A percentile compares a stretch with the other conserved stretches of the same genome.
Conservation (phyloP, 2,888 invertebrate species). For the Drosophila austrosaltans region DNA sequence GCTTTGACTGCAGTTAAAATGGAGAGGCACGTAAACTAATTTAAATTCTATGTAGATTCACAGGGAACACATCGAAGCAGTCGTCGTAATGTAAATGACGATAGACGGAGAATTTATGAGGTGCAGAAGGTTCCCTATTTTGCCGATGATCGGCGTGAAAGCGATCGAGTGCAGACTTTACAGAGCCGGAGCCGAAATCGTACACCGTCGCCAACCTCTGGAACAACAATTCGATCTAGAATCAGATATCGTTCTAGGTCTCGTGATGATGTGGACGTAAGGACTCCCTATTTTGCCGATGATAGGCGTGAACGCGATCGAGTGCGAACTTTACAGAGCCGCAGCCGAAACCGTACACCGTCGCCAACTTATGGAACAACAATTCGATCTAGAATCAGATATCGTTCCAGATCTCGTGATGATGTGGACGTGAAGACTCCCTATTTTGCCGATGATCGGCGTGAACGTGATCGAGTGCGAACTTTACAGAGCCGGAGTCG, state of each 20-base stretch:
- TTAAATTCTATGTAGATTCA: slow-evolving; percentile 1
- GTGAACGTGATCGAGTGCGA: slow-evolving; percentile 50
- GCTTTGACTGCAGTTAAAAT: neutral
- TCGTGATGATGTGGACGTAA: slow-evolving; percentile 1
- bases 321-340: slow-evolving; percentile 29
- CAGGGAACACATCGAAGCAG: neutral
- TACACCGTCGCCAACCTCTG: neutral
- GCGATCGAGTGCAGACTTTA: slow-evolving; percentile 43
- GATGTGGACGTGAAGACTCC: slow-evolving; percentile 40
- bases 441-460: slow-evolving; percentile 46
- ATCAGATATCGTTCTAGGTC: slow-evolving; percentile 14
- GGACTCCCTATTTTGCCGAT: slow-evolving; percentile 53
- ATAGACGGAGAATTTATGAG: neutral
- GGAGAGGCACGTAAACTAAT: neutral
- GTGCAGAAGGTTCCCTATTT: slow-evolving; percentile 52
- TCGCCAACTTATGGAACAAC: neutral
- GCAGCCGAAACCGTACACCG: slow-evolving; percentile 9
- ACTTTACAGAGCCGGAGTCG: slow-evolving; percentile 17
- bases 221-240: neutral
- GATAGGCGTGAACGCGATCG: slow-evolving; percentile 50
- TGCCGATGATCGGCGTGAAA: slow-evolving; percentile 44
- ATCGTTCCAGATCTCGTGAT: slow-evolving; percentile 6
- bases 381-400: slow-evolving; percentile 3
- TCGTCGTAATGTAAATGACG: neutral
- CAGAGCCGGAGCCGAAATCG: slow-evolving; percentile 16